phyloP scores from a whole-genome alignment of 2,888 invertebrate genomes.

The Charanyca ferruginea region DNA sequence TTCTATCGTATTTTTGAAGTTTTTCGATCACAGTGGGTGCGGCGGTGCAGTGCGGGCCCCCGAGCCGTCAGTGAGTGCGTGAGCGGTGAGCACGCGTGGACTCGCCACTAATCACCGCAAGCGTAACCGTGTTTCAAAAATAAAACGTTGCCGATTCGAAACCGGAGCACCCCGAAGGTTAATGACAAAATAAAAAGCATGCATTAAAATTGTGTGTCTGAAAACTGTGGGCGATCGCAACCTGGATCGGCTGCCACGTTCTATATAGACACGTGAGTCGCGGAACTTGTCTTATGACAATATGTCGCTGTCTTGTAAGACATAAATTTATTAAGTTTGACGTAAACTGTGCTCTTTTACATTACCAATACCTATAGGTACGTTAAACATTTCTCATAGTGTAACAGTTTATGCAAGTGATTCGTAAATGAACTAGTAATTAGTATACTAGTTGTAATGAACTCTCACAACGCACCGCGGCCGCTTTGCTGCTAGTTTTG shows the following conservation, averaged over 20 bases:
- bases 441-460: slow-evolving; percentile 60
- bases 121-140: slow-evolving; percentile 89
- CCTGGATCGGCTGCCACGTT: slow-evolving; percentile 75
- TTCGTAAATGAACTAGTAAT: slow-evolving; percentile 57
- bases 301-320: slow-evolving; percentile 25
- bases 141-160: slow-evolving; percentile 89
- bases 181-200: slow-evolving; percentile 89
- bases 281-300: slow-evolving; percentile 30
- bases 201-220: slow-evolving; percentile 85
- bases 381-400: slow-evolving; percentile 31
- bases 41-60: slow-evolving; percentile 67
- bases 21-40: slow-evolving; percentile 62
- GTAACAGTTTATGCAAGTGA: slow-evolving; percentile 48
- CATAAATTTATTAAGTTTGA: slow-evolving; percentile 42
- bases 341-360: slow-evolving; percentile 24
- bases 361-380: slow-evolving; percentile 20
- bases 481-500: slow-evolving; percentile 52
- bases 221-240: slow-evolving; percentile 70
- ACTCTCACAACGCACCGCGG: slow-evolving; percentile 55
- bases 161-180: slow-evolving; percentile 90
- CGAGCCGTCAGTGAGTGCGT: slow-evolving; percentile 73
- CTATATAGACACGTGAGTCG: slow-evolving; percentile 77
- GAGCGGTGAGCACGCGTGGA: slow-evolving; percentile 66
- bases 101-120: slow-evolving; percentile 74
- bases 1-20: slow-evolving; percentile 63